Evolutionary conservation across 2,113 vertebrate genomes (phyloP).

Genomic region (Lagenorhynchus albirostris): DNA sequence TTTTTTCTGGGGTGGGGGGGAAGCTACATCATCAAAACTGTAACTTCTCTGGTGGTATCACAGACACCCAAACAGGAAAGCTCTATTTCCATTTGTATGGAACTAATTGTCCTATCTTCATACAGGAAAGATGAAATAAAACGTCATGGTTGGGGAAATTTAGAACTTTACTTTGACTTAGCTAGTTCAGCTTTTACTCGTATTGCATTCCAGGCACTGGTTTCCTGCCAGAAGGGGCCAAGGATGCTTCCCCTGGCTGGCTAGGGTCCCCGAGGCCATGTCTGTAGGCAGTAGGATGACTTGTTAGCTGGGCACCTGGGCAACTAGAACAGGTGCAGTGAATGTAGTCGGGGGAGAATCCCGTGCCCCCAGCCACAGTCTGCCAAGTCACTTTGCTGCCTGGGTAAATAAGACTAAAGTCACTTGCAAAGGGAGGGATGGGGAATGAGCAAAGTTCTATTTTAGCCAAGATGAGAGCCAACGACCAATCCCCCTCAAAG

Average conservation of each 20-base stretch:
- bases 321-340: neutral
- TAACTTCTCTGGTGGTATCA: neutral
- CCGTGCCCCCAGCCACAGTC: neutral
- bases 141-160: neutral
- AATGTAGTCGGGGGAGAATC: neutral
- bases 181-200: neutral
- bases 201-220: neutral
- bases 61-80: neutral
- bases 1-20: neutral
- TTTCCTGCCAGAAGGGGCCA: neutral
- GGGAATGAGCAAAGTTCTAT: neutral
- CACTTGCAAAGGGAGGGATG: neutral
- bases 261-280: rapidly evolving
- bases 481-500: neutral
- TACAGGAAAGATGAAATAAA: neutral
- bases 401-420: neutral
- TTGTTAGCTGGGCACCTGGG: neutral
- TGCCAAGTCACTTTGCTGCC: neutral
- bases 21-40: neutral
- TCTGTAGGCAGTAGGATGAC: neutral
- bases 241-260: neutral
- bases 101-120: neutral
- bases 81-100: neutral
- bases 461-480: neutral
- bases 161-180: neutral